phyloP scores from a whole-genome alignment of 35 echinoderm and acorn worm genomes.

The Anneissia japonica region DNA sequence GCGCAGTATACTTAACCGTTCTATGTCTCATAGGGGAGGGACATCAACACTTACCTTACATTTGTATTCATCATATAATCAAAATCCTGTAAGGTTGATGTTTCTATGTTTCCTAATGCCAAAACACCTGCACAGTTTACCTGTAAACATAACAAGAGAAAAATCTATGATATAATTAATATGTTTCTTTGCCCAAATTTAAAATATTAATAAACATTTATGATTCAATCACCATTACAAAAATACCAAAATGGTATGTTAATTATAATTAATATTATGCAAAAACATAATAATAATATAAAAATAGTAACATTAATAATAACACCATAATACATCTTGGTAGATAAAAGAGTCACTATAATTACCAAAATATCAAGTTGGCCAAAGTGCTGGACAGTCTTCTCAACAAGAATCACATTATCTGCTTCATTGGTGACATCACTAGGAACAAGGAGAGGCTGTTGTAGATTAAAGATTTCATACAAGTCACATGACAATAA shows the following conservation, averaged over 20 bases:
- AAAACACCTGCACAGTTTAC: constrained; percentile 92
- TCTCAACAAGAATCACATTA: constrained; percentile 40
- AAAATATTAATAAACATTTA: too few relatives aligned
- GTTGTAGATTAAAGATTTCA: neutral
- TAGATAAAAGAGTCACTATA: too few relatives aligned
- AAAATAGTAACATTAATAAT: too few relatives aligned
- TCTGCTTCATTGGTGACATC: constrained; percentile 57
- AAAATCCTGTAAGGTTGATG: constrained; percentile 52
- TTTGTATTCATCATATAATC: constrained; percentile 84
- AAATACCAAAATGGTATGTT: too few relatives aligned
- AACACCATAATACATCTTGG: too few relatives aligned
- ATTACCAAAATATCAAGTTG: constrained; percentile 80
- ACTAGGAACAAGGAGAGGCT: constrained; percentile 55
- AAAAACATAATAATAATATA: too few relatives aligned
- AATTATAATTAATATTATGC: too few relatives aligned
- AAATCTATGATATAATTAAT: too few relatives aligned
- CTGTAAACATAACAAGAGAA: neutral
- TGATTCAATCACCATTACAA: too few relatives aligned
- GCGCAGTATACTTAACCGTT: too few relatives aligned
- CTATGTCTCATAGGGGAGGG: too few relatives aligned
- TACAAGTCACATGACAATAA: neutral
- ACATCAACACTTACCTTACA: constrained; percentile 55
- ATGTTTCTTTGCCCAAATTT: too few relatives aligned
- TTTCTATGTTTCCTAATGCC: constrained; percentile 69
- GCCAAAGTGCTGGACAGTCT: constrained; percentile 69